Evolutionary conservation across 2,888 invertebrate genomes (phyloP), one percentile per base, ranked within the genome.

Genomic region (Pyrrhosoma nymphula): DNA sequence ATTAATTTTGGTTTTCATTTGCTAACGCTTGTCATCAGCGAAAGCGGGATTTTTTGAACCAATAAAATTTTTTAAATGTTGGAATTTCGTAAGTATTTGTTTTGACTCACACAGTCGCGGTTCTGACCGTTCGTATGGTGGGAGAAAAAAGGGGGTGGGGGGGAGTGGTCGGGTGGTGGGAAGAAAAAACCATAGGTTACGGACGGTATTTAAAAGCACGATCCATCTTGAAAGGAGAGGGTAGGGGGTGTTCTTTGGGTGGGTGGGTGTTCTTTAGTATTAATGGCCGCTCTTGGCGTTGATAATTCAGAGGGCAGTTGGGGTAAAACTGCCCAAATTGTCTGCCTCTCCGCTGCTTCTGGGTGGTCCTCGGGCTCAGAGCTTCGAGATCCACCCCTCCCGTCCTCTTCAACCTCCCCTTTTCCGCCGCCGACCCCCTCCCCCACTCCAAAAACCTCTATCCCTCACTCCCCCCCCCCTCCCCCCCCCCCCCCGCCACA

Each of bases 211-310:
- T 82, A 82, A 82, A 82, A 82, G 82, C 82, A 26, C 82, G n/a
- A 82, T 82, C 82, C 82, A 35, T 82, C 35, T 35, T 82, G 69
- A 23, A n/a, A n/a, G 69, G 69, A 23, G 69, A 12, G 60, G 20
- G 60, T 4, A 12, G 60, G 60, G 60, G 60, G 6, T 3, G 60
- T 8, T 8, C 2, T 47, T 4, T 2, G n/a, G 69, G n/a, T 12
- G n/a, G 18, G 69, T 69, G 69, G 69, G 69, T 26, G 69, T 69
- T 69, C 26, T 82, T 82, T 14, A 35, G 89, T 89, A 56, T 55
- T 89, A 93, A 93, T 93, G 93, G 93, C 47, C 69, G n/a, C 69
- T 93, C 69, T 35, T 47, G 69, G 93, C 93, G 69, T 93, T 93
- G 93, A 93, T 93, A 93, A 93, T 93, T 93, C 63, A 55, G 56